A percentile compares a stretch with the other conserved stretches of the same genome.
Evolutionary conservation across 1,140 invertebrate species (phyloP).

Genomic region (Pogonus chalceus): DNA sequence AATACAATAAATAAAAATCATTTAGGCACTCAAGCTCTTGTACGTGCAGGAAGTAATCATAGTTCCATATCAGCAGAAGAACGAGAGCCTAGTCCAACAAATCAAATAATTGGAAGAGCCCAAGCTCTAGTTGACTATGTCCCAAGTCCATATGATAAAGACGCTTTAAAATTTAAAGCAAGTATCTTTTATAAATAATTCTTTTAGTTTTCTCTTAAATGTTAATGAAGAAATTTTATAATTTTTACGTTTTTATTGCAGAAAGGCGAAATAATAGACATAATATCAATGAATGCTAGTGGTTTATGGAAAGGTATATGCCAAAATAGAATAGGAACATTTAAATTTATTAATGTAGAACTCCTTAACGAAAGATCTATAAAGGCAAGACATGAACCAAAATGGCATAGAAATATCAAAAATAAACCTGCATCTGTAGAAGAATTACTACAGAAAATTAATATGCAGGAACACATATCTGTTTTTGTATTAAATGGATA

Average conservation of each 20-base stretch:
- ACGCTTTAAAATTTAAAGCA: conserved; percentile 85
- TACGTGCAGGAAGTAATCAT: conserved; percentile 72
- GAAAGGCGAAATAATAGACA: conserved; percentile 91
- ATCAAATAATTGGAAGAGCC: conserved; percentile 67
- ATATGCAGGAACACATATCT: conserved; percentile 72
- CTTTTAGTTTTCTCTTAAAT: conserved; percentile 8
- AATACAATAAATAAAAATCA: background rate
- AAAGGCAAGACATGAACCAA: conserved; percentile 38
- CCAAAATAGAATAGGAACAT: conserved; percentile 76
- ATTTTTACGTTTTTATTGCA: conserved; percentile 33
- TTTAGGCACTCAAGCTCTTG: conserved; percentile 68
- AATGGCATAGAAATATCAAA: conserved; percentile 51
- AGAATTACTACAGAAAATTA: conserved; percentile 77
- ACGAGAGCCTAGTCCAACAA: conserved; percentile 57
- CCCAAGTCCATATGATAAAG: conserved; percentile 84
- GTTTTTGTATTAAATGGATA: conserved; percentile 88
- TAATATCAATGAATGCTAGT: conserved; percentile 83
- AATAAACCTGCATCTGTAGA: conserved; percentile 72
- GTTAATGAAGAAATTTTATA: conserved; percentile 5
- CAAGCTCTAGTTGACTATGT: conserved; percentile 77
- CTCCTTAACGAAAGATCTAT: conserved; percentile 57
- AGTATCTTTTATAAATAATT: no score
- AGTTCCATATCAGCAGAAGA: conserved; percentile 79
- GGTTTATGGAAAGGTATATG: conserved; percentile 80
- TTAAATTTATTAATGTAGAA: conserved; percentile 90